phyloP scores from a whole-genome alignment of 2,888 invertebrate genomes.

The Hipparchia sbordonii region DNA sequence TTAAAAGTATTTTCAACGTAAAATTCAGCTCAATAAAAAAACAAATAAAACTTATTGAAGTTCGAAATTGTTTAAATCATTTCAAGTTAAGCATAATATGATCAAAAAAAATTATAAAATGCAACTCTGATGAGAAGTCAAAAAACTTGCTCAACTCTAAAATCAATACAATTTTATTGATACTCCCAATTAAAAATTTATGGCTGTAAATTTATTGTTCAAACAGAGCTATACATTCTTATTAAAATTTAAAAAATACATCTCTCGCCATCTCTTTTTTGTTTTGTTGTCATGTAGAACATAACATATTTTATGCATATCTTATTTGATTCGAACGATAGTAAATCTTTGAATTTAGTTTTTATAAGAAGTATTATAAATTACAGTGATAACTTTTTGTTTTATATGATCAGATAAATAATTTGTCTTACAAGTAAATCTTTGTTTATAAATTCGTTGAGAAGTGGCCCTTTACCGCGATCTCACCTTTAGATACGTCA shows the following conservation, averaged over 20 bases:
- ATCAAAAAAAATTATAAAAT: not conserved
- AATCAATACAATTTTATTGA: constrained; percentile 11
- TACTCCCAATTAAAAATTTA: constrained; percentile 9
- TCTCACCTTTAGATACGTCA: too few relatives aligned
- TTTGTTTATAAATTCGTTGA: too few relatives aligned
- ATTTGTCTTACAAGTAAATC: too few relatives aligned
- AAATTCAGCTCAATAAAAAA: not conserved
- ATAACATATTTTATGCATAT: too few relatives aligned
- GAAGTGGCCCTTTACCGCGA: too few relatives aligned
- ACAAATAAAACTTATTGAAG: not conserved
- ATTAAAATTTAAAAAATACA: not conserved
- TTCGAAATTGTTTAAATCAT: not conserved
- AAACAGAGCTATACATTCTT: not conserved
- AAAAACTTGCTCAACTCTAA: not conserved
- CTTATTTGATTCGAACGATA: too few relatives aligned
- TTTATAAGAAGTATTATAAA: too few relatives aligned
- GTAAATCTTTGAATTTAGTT: too few relatives aligned
- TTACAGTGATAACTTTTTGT: too few relatives aligned
- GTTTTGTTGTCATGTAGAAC: not conserved
- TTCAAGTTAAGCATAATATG: not conserved
- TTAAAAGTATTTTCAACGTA: not conserved
- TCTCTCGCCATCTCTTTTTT: not conserved
- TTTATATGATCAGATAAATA: too few relatives aligned
- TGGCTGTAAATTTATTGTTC: not conserved
- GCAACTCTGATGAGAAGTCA: not conserved